Percentiles rank a stretch among this genome's conserved stretches.
Conservation (phyloP, 1,140 invertebrate species). For the Pseudomyrmex dendroicus region DNA sequence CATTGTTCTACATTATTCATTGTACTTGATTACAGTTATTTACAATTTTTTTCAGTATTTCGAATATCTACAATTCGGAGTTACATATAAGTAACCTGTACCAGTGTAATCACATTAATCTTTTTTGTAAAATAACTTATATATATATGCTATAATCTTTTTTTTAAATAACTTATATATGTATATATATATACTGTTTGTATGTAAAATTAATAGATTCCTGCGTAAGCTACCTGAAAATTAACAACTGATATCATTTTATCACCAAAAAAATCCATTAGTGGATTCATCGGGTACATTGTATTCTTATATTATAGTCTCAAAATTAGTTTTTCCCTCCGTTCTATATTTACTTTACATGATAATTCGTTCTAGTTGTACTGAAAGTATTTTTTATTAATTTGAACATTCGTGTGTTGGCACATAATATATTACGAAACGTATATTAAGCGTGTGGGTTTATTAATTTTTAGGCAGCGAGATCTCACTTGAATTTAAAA, state of each 20-base stretch:
- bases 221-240: constrained; percentile 27
- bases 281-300: background rate
- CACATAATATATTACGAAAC: constrained; percentile 37
- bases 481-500: no score
- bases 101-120: constrained; percentile 13
- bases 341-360: background rate
- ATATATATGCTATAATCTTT: constrained; percentile 1
- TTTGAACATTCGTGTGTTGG: constrained; percentile 30
- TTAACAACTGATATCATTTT: constrained; percentile 32
- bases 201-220: constrained; percentile 36
- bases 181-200: no score
- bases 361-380: constrained; percentile 4
- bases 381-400: constrained; percentile 26
- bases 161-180: constrained; percentile 26
- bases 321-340: constrained; percentile 29
- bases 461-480: constrained; percentile 43
- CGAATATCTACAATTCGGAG: constrained; percentile 15
- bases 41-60: constrained; percentile 29
- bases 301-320: constrained; percentile 15
- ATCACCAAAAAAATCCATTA: constrained; percentile 15
- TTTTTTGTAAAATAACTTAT: constrained; percentile 28
- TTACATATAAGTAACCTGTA: constrained; percentile 16
- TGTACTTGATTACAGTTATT: constrained; percentile 55
- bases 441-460: background rate
- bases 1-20: constrained; percentile 25